Evolutionary conservation across 1,140 invertebrate species (phyloP).

Genomic region (Macrotrachela quadricornifera): DNA sequence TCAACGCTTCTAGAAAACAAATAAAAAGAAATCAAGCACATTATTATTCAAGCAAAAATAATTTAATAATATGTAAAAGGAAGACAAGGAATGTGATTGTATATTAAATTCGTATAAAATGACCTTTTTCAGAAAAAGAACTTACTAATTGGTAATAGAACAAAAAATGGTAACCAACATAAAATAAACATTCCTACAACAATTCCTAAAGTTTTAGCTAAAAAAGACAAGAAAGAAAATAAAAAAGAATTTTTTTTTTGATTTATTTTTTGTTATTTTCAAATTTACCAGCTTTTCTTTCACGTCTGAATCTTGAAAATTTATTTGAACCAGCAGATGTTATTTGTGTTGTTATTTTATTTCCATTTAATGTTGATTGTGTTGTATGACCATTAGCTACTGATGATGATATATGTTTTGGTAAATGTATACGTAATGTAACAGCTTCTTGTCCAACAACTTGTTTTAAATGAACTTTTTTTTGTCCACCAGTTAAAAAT

Average conservation of each 20-base stretch:
- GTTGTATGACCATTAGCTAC: too few relatives aligned
- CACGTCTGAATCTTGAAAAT: slow-evolving; percentile 2
- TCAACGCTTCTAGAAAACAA: background rate
- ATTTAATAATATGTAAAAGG: too few relatives aligned
- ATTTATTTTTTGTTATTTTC: too few relatives aligned
- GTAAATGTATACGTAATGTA: slow-evolving; percentile 54
- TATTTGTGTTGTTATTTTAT: too few relatives aligned
- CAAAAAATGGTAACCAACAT: slow-evolving; percentile 93
- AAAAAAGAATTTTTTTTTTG: too few relatives aligned
- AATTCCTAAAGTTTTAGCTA: slow-evolving; percentile 59
- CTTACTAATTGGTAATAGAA: slow-evolving; percentile 38
- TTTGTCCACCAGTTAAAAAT: background rate
- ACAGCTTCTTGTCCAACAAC: slow-evolving; percentile 34
- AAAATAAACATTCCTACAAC: slow-evolving; percentile 79
- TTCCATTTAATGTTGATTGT: too few relatives aligned
- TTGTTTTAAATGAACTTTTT: background rate
- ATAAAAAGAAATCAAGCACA: too few relatives aligned
- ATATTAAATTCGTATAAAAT: too few relatives aligned
- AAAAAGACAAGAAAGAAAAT: too few relatives aligned
- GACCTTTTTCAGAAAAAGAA: background rate
- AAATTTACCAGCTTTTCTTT: slow-evolving; percentile 6
- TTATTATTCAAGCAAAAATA: too few relatives aligned
- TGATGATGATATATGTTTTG: background rate
- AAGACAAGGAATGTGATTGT: too few relatives aligned
- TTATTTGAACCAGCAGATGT: background rate